Percentiles rank a stretch among this genome's conserved stretches.
Conservation (phyloP, 2,888 invertebrate species). For the Nezara viridula region DNA sequence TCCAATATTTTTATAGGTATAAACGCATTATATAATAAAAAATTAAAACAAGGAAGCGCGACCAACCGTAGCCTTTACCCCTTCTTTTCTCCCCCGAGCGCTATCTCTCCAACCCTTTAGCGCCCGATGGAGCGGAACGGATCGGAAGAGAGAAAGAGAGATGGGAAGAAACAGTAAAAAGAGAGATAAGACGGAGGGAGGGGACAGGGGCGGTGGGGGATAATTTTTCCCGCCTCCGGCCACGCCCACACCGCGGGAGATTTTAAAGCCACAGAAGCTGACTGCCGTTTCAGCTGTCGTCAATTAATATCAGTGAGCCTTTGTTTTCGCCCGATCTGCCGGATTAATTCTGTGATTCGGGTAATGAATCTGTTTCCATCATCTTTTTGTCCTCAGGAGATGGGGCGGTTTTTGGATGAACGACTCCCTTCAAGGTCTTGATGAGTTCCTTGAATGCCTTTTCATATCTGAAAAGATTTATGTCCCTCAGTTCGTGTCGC, state of each 20-base stretch:
- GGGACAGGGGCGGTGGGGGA: conserved; percentile 60
- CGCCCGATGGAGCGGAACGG: conserved; percentile 17
- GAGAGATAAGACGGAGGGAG: conserved; percentile 58
- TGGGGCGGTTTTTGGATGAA: conserved; percentile 41
- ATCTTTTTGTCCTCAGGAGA: conserved; percentile 56
- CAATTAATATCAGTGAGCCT: conserved; percentile 51
- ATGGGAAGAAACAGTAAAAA: conserved; percentile 54
- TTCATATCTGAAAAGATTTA: conserved; percentile 48
- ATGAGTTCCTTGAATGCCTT: conserved; percentile 42
- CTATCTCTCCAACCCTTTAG: background rate
- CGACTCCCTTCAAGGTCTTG: conserved; percentile 39
- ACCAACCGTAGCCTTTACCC: background rate
- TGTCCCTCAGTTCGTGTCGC: background rate
- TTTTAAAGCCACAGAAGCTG: conserved; percentile 56
- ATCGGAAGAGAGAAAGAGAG: conserved; percentile 52
- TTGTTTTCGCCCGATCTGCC: conserved; percentile 47
- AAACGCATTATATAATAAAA: too few species aligned
- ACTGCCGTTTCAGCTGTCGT: conserved; percentile 5
- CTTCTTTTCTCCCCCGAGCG: background rate
- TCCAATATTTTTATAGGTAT: too few species aligned
- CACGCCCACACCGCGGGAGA: conserved; percentile 51
- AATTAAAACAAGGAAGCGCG: background rate
- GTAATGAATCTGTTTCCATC: conserved; percentile 56
- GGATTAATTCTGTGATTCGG: conserved; percentile 55
- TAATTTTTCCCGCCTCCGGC: conserved; percentile 60